Conservation (phyloP, 2,888 invertebrate genomes). For the Kuschelorhynchus macadamiae region DNA sequence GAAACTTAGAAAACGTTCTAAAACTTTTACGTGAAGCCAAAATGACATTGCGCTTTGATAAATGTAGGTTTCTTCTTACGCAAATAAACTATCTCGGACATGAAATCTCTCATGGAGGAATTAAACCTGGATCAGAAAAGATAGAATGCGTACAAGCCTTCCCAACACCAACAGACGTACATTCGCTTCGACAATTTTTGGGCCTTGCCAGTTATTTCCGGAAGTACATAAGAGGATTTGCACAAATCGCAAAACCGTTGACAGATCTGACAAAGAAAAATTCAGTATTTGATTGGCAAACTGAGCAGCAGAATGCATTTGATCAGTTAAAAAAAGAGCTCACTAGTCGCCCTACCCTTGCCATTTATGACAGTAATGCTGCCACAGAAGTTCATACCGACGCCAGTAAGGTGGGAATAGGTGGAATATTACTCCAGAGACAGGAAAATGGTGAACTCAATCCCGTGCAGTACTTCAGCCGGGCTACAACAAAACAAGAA, state of each 20-base stretch:
- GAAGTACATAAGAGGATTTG: background rate
- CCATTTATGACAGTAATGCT: background rate
- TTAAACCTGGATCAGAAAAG: constrained; percentile 9
- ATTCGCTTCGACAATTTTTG: constrained; percentile 22
- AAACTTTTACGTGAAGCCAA: constrained; percentile 9
- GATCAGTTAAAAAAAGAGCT: background rate
- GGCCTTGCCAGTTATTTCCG: constrained; percentile 6
- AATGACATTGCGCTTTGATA: constrained; percentile 41
- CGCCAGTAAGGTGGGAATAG: constrained; percentile 10
- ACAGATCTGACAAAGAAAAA: background rate
- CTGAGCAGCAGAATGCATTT: constrained; percentile 1
- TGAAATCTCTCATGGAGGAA: constrained; percentile 4
- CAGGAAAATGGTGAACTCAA: background rate
- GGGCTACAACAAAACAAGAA: background rate
- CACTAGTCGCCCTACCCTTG: background rate
- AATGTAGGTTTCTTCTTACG: constrained; percentile 13
- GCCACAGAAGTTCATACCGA: constrained; percentile 6
- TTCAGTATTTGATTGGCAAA: constrained; percentile 3
- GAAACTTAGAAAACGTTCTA: constrained; percentile 21
- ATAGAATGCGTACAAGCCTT: constrained; percentile 11
- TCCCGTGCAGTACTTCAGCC: background rate
- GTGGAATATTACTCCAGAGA: background rate
- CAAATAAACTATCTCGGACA: constrained; percentile 43
- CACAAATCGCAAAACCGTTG: background rate
- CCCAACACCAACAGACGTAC: constrained; percentile 13